Conservation (phyloP, 1,140 invertebrate species). For the Papilio dardanus region DNA sequence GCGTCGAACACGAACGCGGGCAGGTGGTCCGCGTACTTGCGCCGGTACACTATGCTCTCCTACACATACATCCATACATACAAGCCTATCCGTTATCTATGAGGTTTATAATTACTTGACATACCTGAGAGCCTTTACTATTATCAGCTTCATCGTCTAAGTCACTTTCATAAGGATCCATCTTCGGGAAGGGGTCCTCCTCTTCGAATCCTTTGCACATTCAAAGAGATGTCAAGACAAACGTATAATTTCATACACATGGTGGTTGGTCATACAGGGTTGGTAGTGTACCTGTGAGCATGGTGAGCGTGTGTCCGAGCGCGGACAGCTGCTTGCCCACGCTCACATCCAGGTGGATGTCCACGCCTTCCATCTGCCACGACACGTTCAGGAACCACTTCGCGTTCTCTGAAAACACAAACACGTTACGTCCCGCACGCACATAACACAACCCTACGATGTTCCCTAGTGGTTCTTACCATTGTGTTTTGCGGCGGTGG, state of each 20-base stretch:
- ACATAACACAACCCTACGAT: not conserved
- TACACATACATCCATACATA: constrained; percentile 51
- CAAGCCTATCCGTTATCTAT: constrained; percentile 16
- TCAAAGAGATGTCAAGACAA: not conserved
- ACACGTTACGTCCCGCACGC: not conserved
- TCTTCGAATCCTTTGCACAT: constrained; percentile 87
- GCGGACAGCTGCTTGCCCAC: constrained; percentile 97
- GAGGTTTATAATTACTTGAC: constrained; percentile 2
- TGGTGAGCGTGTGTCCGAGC: constrained; percentile 96
- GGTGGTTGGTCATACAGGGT: not conserved
- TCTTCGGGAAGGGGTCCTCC: constrained; percentile 86
- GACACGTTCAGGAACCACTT: constrained; percentile 99
- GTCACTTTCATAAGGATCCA: constrained; percentile 89
- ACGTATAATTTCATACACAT: not conserved
- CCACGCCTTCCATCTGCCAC: constrained; percentile 99
- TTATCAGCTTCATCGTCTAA: constrained; percentile 88
- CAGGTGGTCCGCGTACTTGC: constrained; percentile 87
- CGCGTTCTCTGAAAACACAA: constrained; percentile 89
- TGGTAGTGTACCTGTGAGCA: constrained; percentile 87
- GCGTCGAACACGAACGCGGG: constrained; percentile 94
- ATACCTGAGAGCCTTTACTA: constrained; percentile 81
- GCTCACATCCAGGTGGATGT: constrained; percentile 97
- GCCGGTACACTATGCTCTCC: constrained; percentile 87
- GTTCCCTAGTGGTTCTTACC: constrained; percentile 59
- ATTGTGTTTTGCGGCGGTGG: constrained; percentile 90